These are phyloP conservation scores for Octonoba sinensis DNA, from an alignment of 2,888 invertebrate species.

Conservation along the genomic window DNA sequence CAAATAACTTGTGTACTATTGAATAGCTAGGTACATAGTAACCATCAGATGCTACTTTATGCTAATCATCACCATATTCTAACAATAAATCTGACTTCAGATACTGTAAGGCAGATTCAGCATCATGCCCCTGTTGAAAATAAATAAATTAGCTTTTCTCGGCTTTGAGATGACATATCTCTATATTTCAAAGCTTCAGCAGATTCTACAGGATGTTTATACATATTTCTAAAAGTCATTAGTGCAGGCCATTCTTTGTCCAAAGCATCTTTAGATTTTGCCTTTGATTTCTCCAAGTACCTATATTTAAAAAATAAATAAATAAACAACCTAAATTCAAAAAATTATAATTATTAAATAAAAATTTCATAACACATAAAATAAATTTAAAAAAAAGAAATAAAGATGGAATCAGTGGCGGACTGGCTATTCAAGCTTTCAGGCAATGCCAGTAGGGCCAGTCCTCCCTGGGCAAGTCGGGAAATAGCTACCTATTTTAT, in stretches of 20 bases:
- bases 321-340: no score
- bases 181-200: slow-evolving; percentile 10
- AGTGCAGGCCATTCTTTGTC: background rate
- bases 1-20: slow-evolving; percentile 16
- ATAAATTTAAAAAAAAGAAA: no score
- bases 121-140: slow-evolving; percentile 3
- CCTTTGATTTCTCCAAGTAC: no score
- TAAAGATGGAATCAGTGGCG: no score
- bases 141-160: slow-evolving; percentile 8
- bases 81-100: slow-evolving; percentile 10
- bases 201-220: slow-evolving; percentile 3
- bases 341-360: no score
- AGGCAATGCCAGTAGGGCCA: no score
- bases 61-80: slow-evolving; percentile 6
- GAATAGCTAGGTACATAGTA: background rate
- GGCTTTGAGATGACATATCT: slow-evolving; percentile 1
- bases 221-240: background rate
- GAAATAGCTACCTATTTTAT: no score
- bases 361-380: no score
- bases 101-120: slow-evolving; percentile 1
- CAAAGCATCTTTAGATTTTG: no score
- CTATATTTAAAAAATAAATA: no score
- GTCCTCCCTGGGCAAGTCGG: no score
- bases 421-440: no score
- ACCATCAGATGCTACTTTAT: slow-evolving; percentile 1